Conservation (phyloP, 2,888 invertebrate species). For the Himalopsyche anomala region DNA sequence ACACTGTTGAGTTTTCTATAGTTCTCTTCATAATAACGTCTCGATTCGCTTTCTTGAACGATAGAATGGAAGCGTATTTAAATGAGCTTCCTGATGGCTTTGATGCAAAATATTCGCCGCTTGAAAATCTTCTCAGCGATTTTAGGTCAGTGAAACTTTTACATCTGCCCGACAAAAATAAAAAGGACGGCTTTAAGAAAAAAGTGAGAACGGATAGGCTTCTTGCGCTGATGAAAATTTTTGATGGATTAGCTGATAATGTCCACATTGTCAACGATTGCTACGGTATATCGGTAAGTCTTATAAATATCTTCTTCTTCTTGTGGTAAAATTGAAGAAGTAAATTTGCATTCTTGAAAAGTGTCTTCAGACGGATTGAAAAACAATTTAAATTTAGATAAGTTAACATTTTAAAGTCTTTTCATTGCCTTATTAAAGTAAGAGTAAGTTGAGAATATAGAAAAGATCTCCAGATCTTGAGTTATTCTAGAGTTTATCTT, state of each 20-base stretch:
- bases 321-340: no score
- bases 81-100: neutral
- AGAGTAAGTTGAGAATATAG: no score
- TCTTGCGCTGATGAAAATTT: constrained; percentile 56
- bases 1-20: constrained; percentile 1
- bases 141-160: constrained; percentile 45
- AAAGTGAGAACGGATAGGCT: constrained; percentile 45
- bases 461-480: no score
- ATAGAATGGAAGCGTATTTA: constrained; percentile 43
- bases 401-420: neutral
- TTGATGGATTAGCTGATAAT: constrained; percentile 60
- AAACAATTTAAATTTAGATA: no score
- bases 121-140: constrained; percentile 43
- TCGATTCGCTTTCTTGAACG: neutral
- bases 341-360: no score
- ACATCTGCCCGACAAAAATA: constrained; percentile 1
- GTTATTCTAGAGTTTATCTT: no score
- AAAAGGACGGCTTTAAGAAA: neutral
- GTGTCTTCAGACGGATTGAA: no score
- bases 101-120: constrained; percentile 28
- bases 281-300: constrained; percentile 56
- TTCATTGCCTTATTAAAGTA: no score
- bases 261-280: constrained; percentile 55
- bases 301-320: no score
- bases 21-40: constrained; percentile 13